Percentiles rank a stretch among this genome's conserved stretches.
These are phyloP conservation scores for Philereme vetulata DNA, from an alignment of 2,888 invertebrate species.

Conservation along the genomic window DNA sequence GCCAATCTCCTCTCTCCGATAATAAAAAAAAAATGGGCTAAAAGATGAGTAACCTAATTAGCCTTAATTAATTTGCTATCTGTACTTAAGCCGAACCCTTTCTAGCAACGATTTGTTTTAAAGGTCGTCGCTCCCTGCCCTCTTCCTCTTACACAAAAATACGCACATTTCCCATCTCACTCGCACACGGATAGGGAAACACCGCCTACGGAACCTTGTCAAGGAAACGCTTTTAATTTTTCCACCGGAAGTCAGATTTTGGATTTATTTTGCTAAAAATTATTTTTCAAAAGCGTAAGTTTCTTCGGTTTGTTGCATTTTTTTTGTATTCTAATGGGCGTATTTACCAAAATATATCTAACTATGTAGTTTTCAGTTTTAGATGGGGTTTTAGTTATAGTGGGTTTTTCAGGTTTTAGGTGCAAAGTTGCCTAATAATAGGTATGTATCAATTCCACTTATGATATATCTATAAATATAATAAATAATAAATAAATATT, in stretches of 20 bases:
- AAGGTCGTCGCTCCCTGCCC: slow-evolving; percentile 76
- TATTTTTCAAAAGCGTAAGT: slow-evolving; percentile 6
- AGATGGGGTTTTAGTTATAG: no score
- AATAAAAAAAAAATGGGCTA: no score
- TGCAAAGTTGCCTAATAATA: no score
- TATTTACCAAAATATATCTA: no score
- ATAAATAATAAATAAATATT: no score
- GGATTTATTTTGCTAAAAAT: slow-evolving; percentile 37
- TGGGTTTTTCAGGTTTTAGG: no score
- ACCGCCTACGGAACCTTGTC: slow-evolving; percentile 66
- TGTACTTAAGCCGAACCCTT: slow-evolving; percentile 79
- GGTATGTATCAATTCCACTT: no score
- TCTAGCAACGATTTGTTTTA: slow-evolving; percentile 81
- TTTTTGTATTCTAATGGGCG: no score
- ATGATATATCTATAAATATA: no score
- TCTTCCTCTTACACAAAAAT: slow-evolving; percentile 58
- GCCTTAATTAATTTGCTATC: slow-evolving; percentile 54
- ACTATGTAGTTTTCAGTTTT: no score
- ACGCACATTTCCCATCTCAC: slow-evolving; percentile 54
- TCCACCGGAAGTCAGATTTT: slow-evolving; percentile 71
- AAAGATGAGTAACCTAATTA: slow-evolving; percentile 30
- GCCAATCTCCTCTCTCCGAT: no score
- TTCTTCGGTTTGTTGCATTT: background rate
- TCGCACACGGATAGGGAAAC: slow-evolving; percentile 69
- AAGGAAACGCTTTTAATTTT: slow-evolving; percentile 67